Evolutionary conservation across 1,140 invertebrate species (phyloP), one percentile per base, ranked within the genome.

Genomic region (Phortica variegata): DNA sequence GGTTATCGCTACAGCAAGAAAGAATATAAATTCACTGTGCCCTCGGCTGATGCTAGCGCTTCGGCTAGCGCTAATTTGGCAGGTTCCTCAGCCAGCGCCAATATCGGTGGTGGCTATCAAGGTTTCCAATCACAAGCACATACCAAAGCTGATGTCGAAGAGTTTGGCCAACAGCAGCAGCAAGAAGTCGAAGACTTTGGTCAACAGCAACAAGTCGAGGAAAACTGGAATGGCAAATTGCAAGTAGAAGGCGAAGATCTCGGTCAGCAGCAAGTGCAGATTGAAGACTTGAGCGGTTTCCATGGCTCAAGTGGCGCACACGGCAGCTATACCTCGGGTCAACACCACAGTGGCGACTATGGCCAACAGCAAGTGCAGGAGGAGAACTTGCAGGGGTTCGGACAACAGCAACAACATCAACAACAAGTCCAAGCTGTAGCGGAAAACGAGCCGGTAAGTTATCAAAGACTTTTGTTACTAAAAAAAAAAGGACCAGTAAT

Each of bases 1-100:
- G 60, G 55, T 29, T 62, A 49, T 40, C 65, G 68, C 18, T 73
- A 73, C 42, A 54, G 39, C 8, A 70, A 70, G 15, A 54, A 54
- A 10, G 65, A 73, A 37, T 70, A 61, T 44, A 63, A 60, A 12
- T 52, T 59, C 18, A 58, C 69, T 32, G 48, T 61, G 32, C 61
- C 62, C 3, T 47, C 69, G 1, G 48, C 38, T 3, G 33, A 36
- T n/a, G 52, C 52, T 8, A 44, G 49, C 1, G 58, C 68, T 0
- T 38, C 60, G 2, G 66, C 66, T 2, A 57, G 32, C 20, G 61
- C 57, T 0, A 60, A 56, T 32, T 38, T 54, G 3, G 47, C 31
- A 3, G 54, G 57, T 0, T 59, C 68, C 2, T 53, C 58, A 13
- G 54, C 63, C 6, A 56, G 47, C 13, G 63, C 68, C 7, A 65